phyloP scores from a whole-genome alignment of 53 echinoderm and acorn worm species.

The Antedon mediterranea region DNA sequence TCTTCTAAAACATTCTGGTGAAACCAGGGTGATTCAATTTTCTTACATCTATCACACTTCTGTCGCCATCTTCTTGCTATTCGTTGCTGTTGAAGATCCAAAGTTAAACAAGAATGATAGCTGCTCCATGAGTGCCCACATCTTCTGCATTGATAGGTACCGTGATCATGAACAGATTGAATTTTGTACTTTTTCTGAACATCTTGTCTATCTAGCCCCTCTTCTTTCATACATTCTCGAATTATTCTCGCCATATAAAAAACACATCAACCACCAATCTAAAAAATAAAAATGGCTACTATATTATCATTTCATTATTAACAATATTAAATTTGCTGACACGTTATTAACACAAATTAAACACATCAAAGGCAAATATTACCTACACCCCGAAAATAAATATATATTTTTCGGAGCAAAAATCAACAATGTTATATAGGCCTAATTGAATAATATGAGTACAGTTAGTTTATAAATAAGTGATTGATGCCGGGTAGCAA shows the following conservation, averaged over 20 bases:
- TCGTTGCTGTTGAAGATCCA: slow-evolving; percentile 6
- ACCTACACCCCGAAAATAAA: too few relatives aligned
- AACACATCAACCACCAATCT: too few relatives aligned
- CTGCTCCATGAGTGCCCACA: slow-evolving; percentile 13
- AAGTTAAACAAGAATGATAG: slow-evolving; percentile 10
- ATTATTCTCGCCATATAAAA: slow-evolving; percentile 10
- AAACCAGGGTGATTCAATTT: slow-evolving; percentile 6
- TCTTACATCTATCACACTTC: slow-evolving; percentile 8
- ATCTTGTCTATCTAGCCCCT: background rate
- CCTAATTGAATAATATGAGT: too few relatives aligned
- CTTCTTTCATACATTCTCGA: slow-evolving; percentile 2
- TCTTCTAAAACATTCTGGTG: slow-evolving; percentile 4
- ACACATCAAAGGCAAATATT: too few relatives aligned
- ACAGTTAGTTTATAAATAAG: too few relatives aligned
- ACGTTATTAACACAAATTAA: too few relatives aligned
- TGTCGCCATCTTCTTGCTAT: slow-evolving; percentile 12
- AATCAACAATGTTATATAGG: too few relatives aligned
- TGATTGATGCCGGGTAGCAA: too few relatives aligned
- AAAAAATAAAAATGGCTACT: too few relatives aligned
- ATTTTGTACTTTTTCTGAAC: background rate
- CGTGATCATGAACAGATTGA: slow-evolving; percentile 11
- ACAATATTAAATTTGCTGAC: too few relatives aligned
- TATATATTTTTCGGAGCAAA: too few relatives aligned
- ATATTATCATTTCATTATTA: too few relatives aligned
- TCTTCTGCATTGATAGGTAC: background rate